Percentiles rank a stretch among this genome's conserved stretches.
Conservation (phyloP, 2,888 invertebrate species). For the Nomada ruficornis region DNA sequence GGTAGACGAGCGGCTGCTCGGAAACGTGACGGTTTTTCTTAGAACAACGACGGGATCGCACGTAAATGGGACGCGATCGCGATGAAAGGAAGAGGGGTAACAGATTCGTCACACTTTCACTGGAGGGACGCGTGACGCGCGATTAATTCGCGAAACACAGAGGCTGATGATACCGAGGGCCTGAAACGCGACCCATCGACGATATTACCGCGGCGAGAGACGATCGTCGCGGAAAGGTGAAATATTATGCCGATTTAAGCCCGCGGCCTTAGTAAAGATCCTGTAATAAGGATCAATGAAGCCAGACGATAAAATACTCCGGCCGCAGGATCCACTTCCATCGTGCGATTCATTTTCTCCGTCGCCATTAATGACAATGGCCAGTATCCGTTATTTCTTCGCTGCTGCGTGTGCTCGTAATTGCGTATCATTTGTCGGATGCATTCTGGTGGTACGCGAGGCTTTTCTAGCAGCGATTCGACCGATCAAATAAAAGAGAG, state of each 20-base stretch:
- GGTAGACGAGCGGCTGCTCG: constrained; percentile 32
- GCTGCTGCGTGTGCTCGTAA: constrained; percentile 11
- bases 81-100: constrained; percentile 21
- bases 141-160: constrained; percentile 50
- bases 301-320: constrained; percentile 51
- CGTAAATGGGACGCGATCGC: constrained; percentile 62
- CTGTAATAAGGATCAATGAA: constrained; percentile 76
- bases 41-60: constrained; percentile 57
- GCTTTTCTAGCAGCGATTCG: neutral
- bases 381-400: constrained; percentile 47
- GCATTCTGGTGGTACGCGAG: neutral
- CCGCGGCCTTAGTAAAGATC: constrained; percentile 72
- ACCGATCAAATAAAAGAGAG: neutral
- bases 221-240: constrained; percentile 65
- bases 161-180: constrained; percentile 56
- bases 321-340: constrained; percentile 35
- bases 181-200: constrained; percentile 59
- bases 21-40: constrained; percentile 56
- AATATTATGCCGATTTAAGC: constrained; percentile 73
- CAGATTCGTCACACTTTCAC: constrained; percentile 5
- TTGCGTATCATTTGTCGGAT: constrained; percentile 30
- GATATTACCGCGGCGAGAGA: constrained; percentile 56
- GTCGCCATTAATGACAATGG: constrained; percentile 51
- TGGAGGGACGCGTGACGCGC: neutral
- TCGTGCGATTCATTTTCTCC: constrained; percentile 33